Base-by-base conservation (phyloP, 2,113 vertebrate genomes). In the Melanotaenia duboulayi region DNA sequence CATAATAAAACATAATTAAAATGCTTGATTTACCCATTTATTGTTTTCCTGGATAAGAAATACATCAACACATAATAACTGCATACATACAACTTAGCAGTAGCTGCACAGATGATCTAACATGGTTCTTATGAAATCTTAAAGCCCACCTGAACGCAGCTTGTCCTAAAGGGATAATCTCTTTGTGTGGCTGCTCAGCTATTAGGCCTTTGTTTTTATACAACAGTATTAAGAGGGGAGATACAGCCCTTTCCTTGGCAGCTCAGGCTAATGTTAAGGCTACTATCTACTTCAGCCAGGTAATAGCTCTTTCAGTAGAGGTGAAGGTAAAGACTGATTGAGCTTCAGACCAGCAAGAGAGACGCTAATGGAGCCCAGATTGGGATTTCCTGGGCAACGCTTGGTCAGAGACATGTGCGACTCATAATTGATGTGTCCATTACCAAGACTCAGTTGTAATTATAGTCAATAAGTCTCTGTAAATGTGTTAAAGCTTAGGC, bases 391-490 rank as follows among this genome's bases (percentile, higher is more conserved):
- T 95, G 95, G 96, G 95, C 97, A 96, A 95, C 95, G 96, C 96
- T 96, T 96, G 95, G 95, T 97, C 96, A 95, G 94, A 93, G 92
- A 90, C 96, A 96, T 95, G 95, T 95, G 95, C 95, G 96, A 95
- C 96, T 96, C 95, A 97, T 97, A 98, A 98, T 98, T 97, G 97
- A 98, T 98, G 97, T 97, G 97, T 98, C 97, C 97, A 98, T 98
- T 98, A 97, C 97, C 95, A 96, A 96, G 97, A 97, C 97, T 98
- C 96, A 96, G 95, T 98, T 97, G 97, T 98, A 98, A 98, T 98
- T 98, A 98, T 97, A 97, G 97, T 98, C 97, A 97, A 97, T 98
- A 98, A 98, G 96, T 98, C 97, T 98, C 97, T 96, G 96, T 98
- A 97, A 98, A 98, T 96, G 96, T 98, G 97, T 97, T 97, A 97